Evolutionary conservation across 2,888 invertebrate genomes (phyloP), one percentile per base, ranked within the genome.

Genomic region (Steromphala cineraria): DNA sequence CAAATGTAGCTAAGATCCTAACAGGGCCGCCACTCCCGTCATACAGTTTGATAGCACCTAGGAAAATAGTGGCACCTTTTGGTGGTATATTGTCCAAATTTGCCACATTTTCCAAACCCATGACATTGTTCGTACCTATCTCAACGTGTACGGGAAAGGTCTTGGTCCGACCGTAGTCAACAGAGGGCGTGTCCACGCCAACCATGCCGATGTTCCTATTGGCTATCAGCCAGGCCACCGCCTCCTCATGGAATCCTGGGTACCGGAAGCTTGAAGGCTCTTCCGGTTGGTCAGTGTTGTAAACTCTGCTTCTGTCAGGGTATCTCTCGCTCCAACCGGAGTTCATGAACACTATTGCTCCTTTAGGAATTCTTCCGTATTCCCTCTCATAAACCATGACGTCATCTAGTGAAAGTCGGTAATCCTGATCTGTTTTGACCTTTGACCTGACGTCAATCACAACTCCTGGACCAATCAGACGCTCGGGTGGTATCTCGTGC

Each of bases 171-270:
- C 95, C 95, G 0, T 94, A 94, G 91, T 96, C 96, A 1, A 95
- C 92, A 8, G 95, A 95, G 0, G 95, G 94, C 0, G 95, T 94
- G 89, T 96, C 96, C 0, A 96, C 94, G 0, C 96, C 96, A 8
- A 95, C 94, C 81, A 96, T 94, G 82, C 94, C 94, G 15, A 94
- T 78, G 76, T 81, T 78, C 7, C 83, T 94, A 52, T 83, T 71
- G 62, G 95, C 91, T 0, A 94, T 94, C 83, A 96, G 94, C 95
- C 95, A 95, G 80, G 94, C 92, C 0, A 95, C 95, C 40, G 95
- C 95, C 62, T 95, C 95, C 85, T 93, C 94, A 67, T 95, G 71
- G 36, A 52, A 83, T 15, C 84, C 84, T 2, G 84, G 84, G 67
- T 76, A 83, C 62, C 81, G 79, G 75, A 80, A 84, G 2, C 81